Evolutionary conservation across 2,888 invertebrate genomes (phyloP), one percentile per base, ranked within the genome.

Genomic region (Dromius quadrimaculatus): DNA sequence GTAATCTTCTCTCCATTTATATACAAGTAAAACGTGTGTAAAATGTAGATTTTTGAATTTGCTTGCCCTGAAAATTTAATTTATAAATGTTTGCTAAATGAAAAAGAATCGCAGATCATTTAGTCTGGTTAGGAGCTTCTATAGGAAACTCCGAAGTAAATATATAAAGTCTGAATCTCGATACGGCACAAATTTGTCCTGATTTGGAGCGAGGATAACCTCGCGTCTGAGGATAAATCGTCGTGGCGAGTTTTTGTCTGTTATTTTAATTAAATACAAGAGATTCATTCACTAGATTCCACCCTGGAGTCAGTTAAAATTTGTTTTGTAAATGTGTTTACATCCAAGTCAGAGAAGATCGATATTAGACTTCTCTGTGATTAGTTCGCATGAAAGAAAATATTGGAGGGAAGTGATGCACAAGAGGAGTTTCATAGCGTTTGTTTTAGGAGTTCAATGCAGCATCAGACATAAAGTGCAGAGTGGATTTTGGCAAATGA

Each of bases 231-330:
- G 28, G 50, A 54, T 54, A 54, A 54, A 54, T 54, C 28, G 28
- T 47, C 47, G 22, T 47, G 23, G 22, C 11, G 57, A 57, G 59
- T 59, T 59, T 57, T 57, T 57, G 57, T 17, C 32, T 22, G 34
- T 17, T 28, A 32, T 57, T 57, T 59, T 59, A 59, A 59, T 59
- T 59, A 59, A 59, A 59, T 59, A 59, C 59, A 59, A 59, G 36
- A 59, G 59, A 59, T 59, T 47, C 47, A 41, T 41, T 15, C 15
- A 41, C 41, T 15, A 15, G 41, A 8, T 36, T 47, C 47, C 20
- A 20, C 22, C 47, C 20, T 11, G 47, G n/a, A 36, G 36, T 41
- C 41, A 15, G 15, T 23, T 23, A 54, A n/a, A 54, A 54, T 54
- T 54, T 54, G 50, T 54, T 23, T 54, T 28, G 28, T 41, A 6